phyloP scores from a whole-genome alignment of 2,888 invertebrate genomes.

The Cecidostiba fungosa region DNA sequence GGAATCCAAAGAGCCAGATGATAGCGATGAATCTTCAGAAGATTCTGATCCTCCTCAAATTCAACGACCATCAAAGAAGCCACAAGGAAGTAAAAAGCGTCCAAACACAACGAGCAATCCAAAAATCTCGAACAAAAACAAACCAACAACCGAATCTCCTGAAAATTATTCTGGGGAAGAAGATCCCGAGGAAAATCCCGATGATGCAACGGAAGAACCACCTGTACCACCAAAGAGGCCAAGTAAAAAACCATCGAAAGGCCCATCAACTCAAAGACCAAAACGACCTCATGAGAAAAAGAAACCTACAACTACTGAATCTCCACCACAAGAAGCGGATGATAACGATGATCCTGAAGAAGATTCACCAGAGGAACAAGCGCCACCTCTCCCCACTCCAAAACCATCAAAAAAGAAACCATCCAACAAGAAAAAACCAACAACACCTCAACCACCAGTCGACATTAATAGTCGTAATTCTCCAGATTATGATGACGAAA shows the following conservation, averaged over 20 bases:
- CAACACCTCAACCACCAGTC: slow-evolving; percentile 25
- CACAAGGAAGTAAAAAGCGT: background rate
- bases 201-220: slow-evolving; percentile 5
- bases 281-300: slow-evolving; percentile 5
- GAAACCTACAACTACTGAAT: slow-evolving; percentile 30
- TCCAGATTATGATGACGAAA: slow-evolving; percentile 34
- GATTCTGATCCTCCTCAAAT: background rate
- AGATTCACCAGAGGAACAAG: background rate
- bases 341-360: slow-evolving; percentile 18
- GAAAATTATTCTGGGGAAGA: slow-evolving; percentile 24
- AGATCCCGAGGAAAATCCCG: slow-evolving; percentile 13
- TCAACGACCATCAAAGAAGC: background rate
- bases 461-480: slow-evolving; percentile 33
- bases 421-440: slow-evolving; percentile 34
- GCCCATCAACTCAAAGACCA: background rate
- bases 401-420: slow-evolving; percentile 3
- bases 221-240: slow-evolving; percentile 31
- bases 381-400: background rate
- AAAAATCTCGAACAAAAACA: no score
- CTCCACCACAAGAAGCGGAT: slow-evolving; percentile 7
- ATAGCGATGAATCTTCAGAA: background rate
- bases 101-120: background rate
- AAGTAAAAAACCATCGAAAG: background rate
- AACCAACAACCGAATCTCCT: slow-evolving; percentile 8
- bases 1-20: background rate